These are phyloP conservation scores for Henicopernis longicauda DNA, from an alignment of 2,113 vertebrate genomes.

Conservation along the genomic window DNA sequence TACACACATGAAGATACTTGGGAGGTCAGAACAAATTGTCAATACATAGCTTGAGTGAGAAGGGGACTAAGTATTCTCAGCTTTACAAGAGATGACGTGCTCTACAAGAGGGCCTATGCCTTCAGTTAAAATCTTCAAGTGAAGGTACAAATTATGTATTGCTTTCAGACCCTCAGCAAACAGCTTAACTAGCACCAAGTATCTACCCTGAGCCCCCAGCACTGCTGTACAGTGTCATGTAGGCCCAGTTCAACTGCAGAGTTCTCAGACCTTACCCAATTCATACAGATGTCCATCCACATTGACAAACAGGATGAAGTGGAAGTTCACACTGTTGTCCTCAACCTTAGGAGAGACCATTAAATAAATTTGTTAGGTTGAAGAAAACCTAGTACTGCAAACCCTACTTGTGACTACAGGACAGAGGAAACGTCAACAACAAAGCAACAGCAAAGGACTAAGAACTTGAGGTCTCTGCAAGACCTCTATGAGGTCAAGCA, in stretches of 20 bases:
- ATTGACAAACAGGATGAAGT: constrained; percentile 91
- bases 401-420: background rate
- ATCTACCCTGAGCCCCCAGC: background rate
- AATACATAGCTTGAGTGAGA: background rate
- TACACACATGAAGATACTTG: background rate
- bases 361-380: background rate
- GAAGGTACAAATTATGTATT: background rate
- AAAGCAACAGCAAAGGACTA: background rate
- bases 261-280: constrained; percentile 77
- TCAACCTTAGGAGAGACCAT: constrained; percentile 74
- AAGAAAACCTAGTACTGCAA: background rate
- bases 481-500: background rate
- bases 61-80: background rate
- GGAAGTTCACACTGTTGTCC: constrained; percentile 89
- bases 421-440: background rate
- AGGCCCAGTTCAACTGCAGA: background rate
- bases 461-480: background rate
- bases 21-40: background rate
- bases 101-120: background rate
- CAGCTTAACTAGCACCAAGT: background rate
- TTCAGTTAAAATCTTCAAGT: background rate
- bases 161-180: background rate
- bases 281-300: constrained; percentile 89
- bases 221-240: background rate
- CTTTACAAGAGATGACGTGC: background rate